phyloP scores from a whole-genome alignment of 2,113 vertebrate species.

The Laticauda laticaudata region DNA sequence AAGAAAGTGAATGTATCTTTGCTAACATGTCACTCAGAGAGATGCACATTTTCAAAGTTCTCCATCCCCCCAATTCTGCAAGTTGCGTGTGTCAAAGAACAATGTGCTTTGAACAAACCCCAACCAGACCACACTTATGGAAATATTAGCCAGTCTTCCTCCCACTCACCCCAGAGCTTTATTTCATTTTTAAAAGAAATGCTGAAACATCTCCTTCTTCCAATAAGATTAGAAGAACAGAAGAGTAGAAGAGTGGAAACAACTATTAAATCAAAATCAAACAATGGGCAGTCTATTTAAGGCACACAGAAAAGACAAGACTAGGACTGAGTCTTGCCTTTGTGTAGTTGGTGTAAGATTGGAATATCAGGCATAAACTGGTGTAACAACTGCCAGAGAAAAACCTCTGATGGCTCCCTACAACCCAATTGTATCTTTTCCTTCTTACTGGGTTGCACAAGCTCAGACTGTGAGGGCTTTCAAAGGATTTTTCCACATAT shows the following conservation, averaged over 20 bases:
- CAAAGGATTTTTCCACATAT: neutral
- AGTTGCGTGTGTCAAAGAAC: too few species aligned
- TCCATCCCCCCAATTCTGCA: neutral
- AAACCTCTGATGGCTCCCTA: neutral
- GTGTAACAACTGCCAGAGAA: neutral
- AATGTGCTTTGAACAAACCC: neutral
- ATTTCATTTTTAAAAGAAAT: neutral
- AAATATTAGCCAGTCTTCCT: neutral
- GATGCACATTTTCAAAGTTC: neutral
- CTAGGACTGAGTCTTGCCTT: neutral
- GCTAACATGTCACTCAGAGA: neutral
- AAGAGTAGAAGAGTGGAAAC: neutral
- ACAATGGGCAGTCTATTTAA: too few species aligned
- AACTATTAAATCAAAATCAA: neutral
- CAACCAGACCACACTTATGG: too few species aligned
- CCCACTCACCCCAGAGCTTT: neutral
- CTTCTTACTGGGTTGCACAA: neutral
- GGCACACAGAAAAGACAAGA: neutral
- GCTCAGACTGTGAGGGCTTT: neutral
- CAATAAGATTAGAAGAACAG: neutral
- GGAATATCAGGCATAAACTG: neutral
- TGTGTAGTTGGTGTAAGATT: neutral
- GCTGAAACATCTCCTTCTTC: neutral
- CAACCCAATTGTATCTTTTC: too few species aligned
- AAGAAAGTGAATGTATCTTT: neutral